phyloP scores from a whole-genome alignment of 2,888 invertebrate species.

The Onchidella celtica region DNA sequence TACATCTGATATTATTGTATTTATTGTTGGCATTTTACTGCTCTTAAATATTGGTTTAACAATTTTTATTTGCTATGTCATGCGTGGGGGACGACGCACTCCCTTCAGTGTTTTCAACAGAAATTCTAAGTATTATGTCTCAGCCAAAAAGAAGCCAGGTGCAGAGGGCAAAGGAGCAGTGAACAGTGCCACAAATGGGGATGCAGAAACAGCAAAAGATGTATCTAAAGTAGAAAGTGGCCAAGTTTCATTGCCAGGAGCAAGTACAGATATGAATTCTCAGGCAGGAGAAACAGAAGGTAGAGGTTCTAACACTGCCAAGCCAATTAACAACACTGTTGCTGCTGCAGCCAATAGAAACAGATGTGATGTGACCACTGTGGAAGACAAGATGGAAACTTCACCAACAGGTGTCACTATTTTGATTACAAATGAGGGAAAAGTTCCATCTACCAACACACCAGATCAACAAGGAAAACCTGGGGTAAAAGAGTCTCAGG shows the following conservation, averaged over 20 bases:
- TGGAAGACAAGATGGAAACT: neutral
- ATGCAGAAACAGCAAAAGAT: neutral
- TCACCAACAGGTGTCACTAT: neutral
- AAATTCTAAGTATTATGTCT: slow-evolving; percentile 27
- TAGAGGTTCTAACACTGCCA: neutral
- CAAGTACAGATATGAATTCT: neutral
- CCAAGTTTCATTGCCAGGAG: neutral
- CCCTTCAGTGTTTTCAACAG: neutral
- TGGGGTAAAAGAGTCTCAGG: neutral
- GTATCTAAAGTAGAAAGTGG: neutral
- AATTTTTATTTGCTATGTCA: slow-evolving; percentile 23
- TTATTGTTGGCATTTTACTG: slow-evolving; percentile 31
- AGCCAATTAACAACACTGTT: neutral
- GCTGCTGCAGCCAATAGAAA: neutral
- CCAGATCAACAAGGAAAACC: neutral
- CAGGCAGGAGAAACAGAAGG: neutral
- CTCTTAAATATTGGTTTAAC: slow-evolving; percentile 21
- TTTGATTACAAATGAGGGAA: neutral
- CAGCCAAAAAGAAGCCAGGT: neutral
- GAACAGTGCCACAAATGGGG: neutral
- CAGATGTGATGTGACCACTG: neutral
- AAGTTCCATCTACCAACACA: neutral
- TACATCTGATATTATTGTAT: slow-evolving; percentile 31
- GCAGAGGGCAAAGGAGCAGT: neutral
- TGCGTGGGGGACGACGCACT: neutral